A percentile compares a stretch with the other conserved stretches of the same genome.
Conservation (phyloP, 2,888 invertebrate genomes). For the Drosophila neotestacea region DNA sequence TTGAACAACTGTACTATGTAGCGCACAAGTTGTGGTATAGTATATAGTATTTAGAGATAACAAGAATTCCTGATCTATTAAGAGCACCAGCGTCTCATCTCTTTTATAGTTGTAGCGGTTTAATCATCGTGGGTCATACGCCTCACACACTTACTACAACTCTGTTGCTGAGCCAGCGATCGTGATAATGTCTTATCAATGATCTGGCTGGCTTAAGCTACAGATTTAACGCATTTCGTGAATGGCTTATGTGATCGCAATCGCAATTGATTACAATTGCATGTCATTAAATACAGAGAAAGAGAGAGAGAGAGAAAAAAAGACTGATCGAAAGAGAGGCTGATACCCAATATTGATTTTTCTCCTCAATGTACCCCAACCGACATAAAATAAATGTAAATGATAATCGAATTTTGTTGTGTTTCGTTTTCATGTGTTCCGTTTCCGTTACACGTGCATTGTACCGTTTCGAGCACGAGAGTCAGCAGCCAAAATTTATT, state of each 20-base stretch:
- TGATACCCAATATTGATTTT: neutral
- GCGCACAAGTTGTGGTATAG: neutral
- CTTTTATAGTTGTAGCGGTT: neutral
- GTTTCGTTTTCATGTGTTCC: conserved; percentile 41
- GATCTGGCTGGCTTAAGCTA: conserved; percentile 8
- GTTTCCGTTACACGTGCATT: conserved; percentile 40
- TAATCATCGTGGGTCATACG: conserved; percentile 17
- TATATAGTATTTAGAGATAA: neutral
- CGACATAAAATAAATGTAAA: neutral
- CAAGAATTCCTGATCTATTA: neutral
- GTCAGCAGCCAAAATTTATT: conserved; percentile 62
- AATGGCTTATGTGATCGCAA: conserved; percentile 25
- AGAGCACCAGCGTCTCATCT: neutral
- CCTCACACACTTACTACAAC: conserved; percentile 3
- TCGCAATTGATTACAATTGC: conserved; percentile 1
- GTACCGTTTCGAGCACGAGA: conserved; percentile 38
- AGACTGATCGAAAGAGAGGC: neutral
- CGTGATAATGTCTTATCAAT: conserved; percentile 35
- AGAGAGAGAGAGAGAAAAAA: neutral
- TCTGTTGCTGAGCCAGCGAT: conserved; percentile 25
- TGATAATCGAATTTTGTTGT: conserved; percentile 18
- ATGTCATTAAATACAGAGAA: neutral
- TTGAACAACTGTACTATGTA: neutral
- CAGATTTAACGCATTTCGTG: conserved; percentile 19
- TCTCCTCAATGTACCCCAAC: neutral